Evolutionary conservation across 2,797 vertebrate species (phyloP), one percentile per base, ranked within the genome.

Genomic region (Vireo griseus): DNA sequence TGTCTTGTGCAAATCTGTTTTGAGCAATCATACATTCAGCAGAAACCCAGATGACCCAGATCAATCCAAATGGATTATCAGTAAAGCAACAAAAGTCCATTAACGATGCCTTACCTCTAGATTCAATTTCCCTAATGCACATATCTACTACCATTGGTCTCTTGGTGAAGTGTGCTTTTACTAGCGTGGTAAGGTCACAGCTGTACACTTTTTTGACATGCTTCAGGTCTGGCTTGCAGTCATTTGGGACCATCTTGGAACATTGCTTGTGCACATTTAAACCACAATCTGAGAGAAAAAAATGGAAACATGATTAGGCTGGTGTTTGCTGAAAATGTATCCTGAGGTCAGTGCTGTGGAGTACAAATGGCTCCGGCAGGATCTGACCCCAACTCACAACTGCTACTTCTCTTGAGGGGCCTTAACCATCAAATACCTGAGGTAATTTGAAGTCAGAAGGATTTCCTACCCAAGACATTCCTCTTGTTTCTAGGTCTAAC

Each of bases 121-220:
- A 98, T 94, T 99, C 99, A n/a, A 99, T 99, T 97, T 99, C 99
- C 90, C 99, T 98, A 98, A 99, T 99, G 98, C 99, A 99, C 99
- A 99, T 99, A 97, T 99, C 99, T 96, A 99, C 99, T 92, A 99
- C 99, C 99, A 99, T 99, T 47, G 99, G 99, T 86, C 99, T 97
- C 65, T 99, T 99, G 4, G 98, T 98, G 94, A 99, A 99, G 84
- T 99, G 99, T 17, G 99, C 99, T 95, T 99, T 99, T 83, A 99
- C 99, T 68, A 99, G 98, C 0, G 99, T 99, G 4, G 99, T 99
- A 59, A 99, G 99, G 98, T 99, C 99, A 89, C 99, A 99, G 98
- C 99, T 99, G 98, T 99, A 99, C 76, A 99, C 98, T 97, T 99
- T 99, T 81, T 99, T 99, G 95, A 99, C 98, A 25, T 99, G 99